Base-by-base conservation (phyloP, 2,797 vertebrate species). In the Sebastes cheni region DNA sequence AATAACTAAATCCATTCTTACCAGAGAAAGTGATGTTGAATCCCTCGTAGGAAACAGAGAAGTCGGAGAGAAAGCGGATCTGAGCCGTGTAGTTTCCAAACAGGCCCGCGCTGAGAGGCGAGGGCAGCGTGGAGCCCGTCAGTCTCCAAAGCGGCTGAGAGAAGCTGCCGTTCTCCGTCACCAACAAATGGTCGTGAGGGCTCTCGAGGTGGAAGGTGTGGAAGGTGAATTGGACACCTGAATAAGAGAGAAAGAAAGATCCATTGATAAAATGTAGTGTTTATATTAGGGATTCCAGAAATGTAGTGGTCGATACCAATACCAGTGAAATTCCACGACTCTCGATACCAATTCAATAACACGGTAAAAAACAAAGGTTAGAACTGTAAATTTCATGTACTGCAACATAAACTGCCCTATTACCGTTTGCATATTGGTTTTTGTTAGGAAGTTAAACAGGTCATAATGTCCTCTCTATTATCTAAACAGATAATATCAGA, bases 11-110 rank as follows among this genome's bases (percentile, higher is more conserved):
- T 50, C 30, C 0, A 34, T 34, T 72, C 81, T 87, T 94, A 99
- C 99, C 99, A 36, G 97, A 98, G 93, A 99, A 99, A 52, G 98
- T 99, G 93, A 99, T 98, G 95, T 99, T 99, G 93, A 99, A 99
- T 72, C 99, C 99, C 84, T 99, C 98, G 0, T 99, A 99, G 20
- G 99, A 99, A 90, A 99, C 98, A 3, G 98, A 99, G 94, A 99
- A 99, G 88, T 99, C 99, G 0, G 99, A 99, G 32, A 99, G 96
- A 86, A 99, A 99, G 86, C 99, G 98, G 79, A 99, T 98, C 80
- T 99, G 98, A 14, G 99, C 98, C 0, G 98, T 97, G 93, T 98
- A 99, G 95, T 99, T 99, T 9, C 99, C 99, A 0, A 97, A 99
- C 67, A 99, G 96, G 11, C 98, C 99, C 0, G 99, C 99, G 0